Base-by-base conservation (phyloP, 2,113 vertebrate genomes). In the Osmerus mordax region DNA sequence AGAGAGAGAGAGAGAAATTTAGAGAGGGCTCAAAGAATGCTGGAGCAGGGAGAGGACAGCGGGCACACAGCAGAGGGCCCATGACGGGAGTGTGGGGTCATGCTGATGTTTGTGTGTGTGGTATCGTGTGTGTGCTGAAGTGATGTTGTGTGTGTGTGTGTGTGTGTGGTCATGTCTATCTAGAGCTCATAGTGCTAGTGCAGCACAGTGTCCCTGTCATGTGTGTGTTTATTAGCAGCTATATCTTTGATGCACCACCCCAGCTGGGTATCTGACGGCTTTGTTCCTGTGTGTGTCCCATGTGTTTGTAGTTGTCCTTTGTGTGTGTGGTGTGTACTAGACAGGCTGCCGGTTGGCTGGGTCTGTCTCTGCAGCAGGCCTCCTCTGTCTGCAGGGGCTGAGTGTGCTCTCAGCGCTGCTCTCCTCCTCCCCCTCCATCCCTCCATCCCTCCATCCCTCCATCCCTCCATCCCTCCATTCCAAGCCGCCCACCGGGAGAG, bases 401-500 rank as follows among this genome's bases (percentile, higher is more conserved):
- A 14, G 28, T 62, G 66, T 67, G 73, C 70, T 14, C 66, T 71
- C 69, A 73, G 74, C 25, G 59, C 52, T 23, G 69, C 71, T 68
- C 68, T 47, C 68, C 62, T 41, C 8, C 36, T 47, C 68, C 56
- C 29, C 29, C 29, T 79, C 65, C n/a, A n/a, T n/a, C n/a, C n/a
- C n/a, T n/a, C n/a, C n/a, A n/a, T n/a, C n/a, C n/a, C n/a, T n/a
- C n/a, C n/a, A n/a, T n/a, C n/a, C n/a, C 18, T 53, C 69, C 78
- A 71, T 83, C 72, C 72, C 69, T 78, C 69, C 72, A 73, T 83
- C 75, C 72, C 65, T 78, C 78, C 67, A 70, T 81, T 73, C 67
- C 66, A 68, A 63, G 66, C 72, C 61, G 70, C 65, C 76, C 59
- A 77, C 32, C 60, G 59, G 59, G n/a, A 25, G 25, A n/a, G 19